Base-by-base conservation (phyloP, 1,140 invertebrate species). In the Agraylea sexmaculata region DNA sequence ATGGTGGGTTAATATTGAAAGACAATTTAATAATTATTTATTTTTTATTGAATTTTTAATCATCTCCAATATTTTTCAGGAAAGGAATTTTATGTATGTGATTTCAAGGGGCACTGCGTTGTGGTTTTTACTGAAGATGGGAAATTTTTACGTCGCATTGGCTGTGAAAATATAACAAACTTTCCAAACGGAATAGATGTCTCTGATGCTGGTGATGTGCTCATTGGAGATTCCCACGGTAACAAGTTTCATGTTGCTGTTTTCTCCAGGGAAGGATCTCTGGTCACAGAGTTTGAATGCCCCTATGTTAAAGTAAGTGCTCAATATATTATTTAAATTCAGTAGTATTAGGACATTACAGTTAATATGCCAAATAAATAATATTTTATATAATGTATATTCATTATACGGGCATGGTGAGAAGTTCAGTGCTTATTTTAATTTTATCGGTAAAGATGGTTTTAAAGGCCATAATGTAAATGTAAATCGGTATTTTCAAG, bases 111-210 rank as follows among this genome's bases (percentile, higher is more conserved):
- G 38, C 92, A 96, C 62, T 94, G 90, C 60, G 90, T 97, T 12
- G 88, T 91, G 22, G 91, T 96, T 13, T 95, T 94, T 63, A 84
- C 82, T 56, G 87, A 92, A 57, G 83, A 88, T 39, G 92, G 92
- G 42, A 75, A 78, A 39, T 95, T 89, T 62, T 61, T 93, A 43
- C 79, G 90, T 47, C 82, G 89, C 47, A 94, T 96, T 66, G 92
- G 91, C 37, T 87, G 83, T 66, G 89, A 95, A 63, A 89, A 83
- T 58, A 78, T 95, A 49, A 96, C 91, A 49, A 94, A 92, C 62
- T 97, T 90, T 63, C 92, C 92, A 7, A 96, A 95, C 63, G 93
- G 93, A 41, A 96, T 97, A 53, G 92, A 96, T 63, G 90, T 97
- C 55, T 92, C 88, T 31, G 89, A 93, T 65, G 86, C 86, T 44